Evolutionary conservation across 2,797 vertebrate genomes (phyloP), one percentile per base, ranked within the genome.

Genomic region (Phylloscopus collybita): DNA sequence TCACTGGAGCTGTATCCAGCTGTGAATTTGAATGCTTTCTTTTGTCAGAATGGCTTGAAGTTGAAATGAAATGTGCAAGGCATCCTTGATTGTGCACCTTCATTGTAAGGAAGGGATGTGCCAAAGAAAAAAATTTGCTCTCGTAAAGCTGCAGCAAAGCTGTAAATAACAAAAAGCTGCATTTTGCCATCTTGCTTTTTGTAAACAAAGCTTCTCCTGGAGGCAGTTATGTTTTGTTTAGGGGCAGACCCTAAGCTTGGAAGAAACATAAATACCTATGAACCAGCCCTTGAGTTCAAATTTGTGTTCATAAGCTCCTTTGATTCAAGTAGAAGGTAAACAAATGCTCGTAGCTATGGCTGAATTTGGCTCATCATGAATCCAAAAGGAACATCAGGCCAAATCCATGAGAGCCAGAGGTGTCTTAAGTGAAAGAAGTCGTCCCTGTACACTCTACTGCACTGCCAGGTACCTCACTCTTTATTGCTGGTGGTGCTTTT

Each of bases 21-120:
- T 93, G 83, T 88, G 89, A 87, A 65, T 83, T 67, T 74, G 89
- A 94, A 86, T 70, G 36, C 34, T 79, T 88, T 75, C 36, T 85
- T 91, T 86, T 86, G 42, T 69, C 9, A 8, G 47, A 89, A 44
- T 16, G 38, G 16, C 53, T 91, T 57, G 23, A 50, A 80, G 30
- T 69, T 67, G 59, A 91, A 93, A 91, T 44, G 49, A 76, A 73
- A 89, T 54, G 65, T 91, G 38, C 34, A 61, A 65, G 27, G 54
- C 1, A 0, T 56, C 53, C 3, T 3, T 65, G 74, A 65, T 29
- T 90, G 61, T 80, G 11, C 57, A 57, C 51, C 69, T 80, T 50
- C 47, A 44, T 73, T 91, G 27, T 61, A 80, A 83, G 69, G 56
- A 88, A 90, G n/a, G 8, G 53, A 83, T 47, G 32, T 91, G 34